These are phyloP conservation scores for Trochalopteron elliotii DNA, from an alignment of 2,113 vertebrate genomes.

Conservation along the genomic window DNA sequence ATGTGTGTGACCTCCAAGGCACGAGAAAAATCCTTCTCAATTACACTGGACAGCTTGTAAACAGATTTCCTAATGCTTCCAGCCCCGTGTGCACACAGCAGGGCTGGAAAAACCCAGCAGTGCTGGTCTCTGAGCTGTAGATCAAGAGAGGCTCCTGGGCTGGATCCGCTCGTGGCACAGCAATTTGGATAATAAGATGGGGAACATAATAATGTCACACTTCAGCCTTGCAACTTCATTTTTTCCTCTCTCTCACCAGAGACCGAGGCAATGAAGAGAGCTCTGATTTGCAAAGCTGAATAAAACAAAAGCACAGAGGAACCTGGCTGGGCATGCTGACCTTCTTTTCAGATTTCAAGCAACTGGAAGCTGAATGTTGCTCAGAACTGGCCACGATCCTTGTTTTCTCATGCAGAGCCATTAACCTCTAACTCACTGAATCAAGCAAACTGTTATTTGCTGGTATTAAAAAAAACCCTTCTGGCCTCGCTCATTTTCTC, in stretches of 20 bases:
- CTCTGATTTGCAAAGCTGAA: slow-evolving; percentile 10
- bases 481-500: background rate
- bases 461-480: background rate
- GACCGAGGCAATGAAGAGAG: background rate
- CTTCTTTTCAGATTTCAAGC: slow-evolving; percentile 7
- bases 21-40: background rate
- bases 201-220: background rate
- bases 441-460: background rate
- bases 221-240: background rate
- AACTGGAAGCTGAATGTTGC: background rate
- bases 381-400: background rate
- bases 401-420: background rate
- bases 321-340: background rate
- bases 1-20: background rate
- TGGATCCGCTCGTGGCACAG: background rate
- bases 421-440: slow-evolving; percentile 7
- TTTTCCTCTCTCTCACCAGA: background rate
- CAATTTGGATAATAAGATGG: background rate
- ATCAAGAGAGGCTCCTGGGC: background rate
- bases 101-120: background rate
- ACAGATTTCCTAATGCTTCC: background rate
- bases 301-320: background rate
- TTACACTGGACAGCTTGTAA: background rate
- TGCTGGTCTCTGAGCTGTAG: background rate
- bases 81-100: background rate